Evolutionary conservation across 2,797 vertebrate species (phyloP), one percentile per base, ranked within the genome.

Genomic region (Centropyge bicolor): DNA sequence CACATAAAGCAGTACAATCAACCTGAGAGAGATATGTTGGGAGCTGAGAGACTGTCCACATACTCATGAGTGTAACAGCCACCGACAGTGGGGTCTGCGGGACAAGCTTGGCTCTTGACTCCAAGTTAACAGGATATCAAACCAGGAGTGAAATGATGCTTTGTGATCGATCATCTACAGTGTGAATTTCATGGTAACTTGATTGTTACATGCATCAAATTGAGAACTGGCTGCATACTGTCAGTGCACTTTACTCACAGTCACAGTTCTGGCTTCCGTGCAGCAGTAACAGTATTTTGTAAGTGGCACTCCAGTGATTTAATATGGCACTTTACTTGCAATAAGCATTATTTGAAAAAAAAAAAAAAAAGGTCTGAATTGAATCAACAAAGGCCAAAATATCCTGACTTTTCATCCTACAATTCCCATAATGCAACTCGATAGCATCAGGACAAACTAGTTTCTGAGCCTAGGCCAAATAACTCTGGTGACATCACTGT

Each of bases 1-100:
- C 43, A 31, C 49, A 66, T 27, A 82, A 82, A 70, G 35, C 55
- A 86, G 79, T 89, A 85, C 81, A 91, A 88, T 90, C 86, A 78
- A 65, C 57, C 49, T 76, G 60, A 88, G 70, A 79, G 40, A 68
- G 36, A 52, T 5, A 49, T 38, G 54, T 43, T 54, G 19, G 66
- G 70, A 74, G 61, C 51, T 80, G 48, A 80, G 48, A 80, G 60
- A 70, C 56, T 31, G 55, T 76, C 19, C 22, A 49, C 55, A 78
- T 72, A 69, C 69, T 73, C 35, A 36, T 43, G 40, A 75, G 62
- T 73, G 31, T 40, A 61, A 65, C 49, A 46, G 61, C 49, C 61
- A 52, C 55, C 20, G 31, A 60, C 41, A 35, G 13, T 20, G 51
- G 63, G 46, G 49, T 49, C 57, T 54, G 10, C 9, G 22, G 66